These are phyloP conservation scores for Varecia variegata DNA, from an alignment of 2,797 vertebrate species.

Conservation along the genomic window DNA sequence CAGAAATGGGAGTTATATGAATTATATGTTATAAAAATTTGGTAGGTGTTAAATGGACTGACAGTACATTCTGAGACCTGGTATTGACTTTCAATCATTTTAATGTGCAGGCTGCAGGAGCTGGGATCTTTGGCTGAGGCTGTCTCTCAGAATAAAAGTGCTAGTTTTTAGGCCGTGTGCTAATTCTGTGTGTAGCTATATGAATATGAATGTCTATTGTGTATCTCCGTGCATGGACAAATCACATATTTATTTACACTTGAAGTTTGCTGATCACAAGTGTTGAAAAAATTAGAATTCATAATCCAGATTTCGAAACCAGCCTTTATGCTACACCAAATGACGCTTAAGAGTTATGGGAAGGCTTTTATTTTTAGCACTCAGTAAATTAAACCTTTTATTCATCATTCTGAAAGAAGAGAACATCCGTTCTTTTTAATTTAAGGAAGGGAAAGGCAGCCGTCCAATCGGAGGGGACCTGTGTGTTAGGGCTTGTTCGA, in stretches of 20 bases:
- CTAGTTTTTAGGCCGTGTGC: not conserved
- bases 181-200: not conserved
- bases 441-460: slow-evolving; percentile 22
- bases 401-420: slow-evolving; percentile 61
- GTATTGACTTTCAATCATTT: slow-evolving; percentile 51
- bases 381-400: slow-evolving; percentile 66
- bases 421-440: slow-evolving; percentile 41
- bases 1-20: slow-evolving; percentile 46
- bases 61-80: not conserved
- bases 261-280: slow-evolving; percentile 48
- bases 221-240: not conserved
- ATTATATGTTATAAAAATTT: slow-evolving; percentile 62
- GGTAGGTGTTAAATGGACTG: slow-evolving; percentile 16
- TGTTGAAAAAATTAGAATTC: slow-evolving; percentile 31
- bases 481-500: not conserved
- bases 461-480: not conserved
- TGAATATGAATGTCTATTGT: not conserved
- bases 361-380: slow-evolving; percentile 71
- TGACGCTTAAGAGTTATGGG: slow-evolving; percentile 59
- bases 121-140: not conserved
- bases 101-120: not conserved
- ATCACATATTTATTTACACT: slow-evolving; percentile 61
- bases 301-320: slow-evolving; percentile 37
- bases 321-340: slow-evolving; percentile 48
- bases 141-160: not conserved